Percentiles rank a stretch among this genome's conserved stretches.
phyloP scores from a whole-genome alignment of 2,888 invertebrate genomes.

The Piscicola geometra region DNA sequence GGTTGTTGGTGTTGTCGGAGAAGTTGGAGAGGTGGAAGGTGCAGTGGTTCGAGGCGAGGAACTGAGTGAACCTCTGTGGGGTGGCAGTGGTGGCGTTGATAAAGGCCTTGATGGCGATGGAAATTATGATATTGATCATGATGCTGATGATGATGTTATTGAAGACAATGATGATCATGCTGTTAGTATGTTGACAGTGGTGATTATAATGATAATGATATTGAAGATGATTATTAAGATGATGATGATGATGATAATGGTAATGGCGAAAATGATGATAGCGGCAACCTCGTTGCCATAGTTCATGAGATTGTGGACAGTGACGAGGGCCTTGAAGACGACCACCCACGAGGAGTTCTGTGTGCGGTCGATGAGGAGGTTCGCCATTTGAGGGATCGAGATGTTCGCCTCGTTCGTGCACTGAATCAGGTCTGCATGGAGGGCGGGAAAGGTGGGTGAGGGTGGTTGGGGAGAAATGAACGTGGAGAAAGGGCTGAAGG shows the following conservation, averaged over 20 bases:
- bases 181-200: no score
- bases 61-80: conserved; percentile 99
- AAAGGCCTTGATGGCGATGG: no score
- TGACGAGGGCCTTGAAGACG: conserved; percentile 94
- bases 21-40: conserved; percentile 96
- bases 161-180: no score
- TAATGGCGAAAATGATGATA: not conserved
- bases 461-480: no score
- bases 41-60: conserved; percentile 97
- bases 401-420: conserved; percentile 99
- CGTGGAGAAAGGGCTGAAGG: no score
- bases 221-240: no score
- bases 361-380: conserved; percentile 92
- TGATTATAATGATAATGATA: no score
- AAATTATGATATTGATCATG: no score
- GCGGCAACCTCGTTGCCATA: conserved; percentile 95
- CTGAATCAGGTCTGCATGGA: conserved; percentile 94
- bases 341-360: conserved; percentile 98
- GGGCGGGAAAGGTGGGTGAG: no score
- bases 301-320: conserved; percentile 97
- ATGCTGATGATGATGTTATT: no score
- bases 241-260: not conserved
- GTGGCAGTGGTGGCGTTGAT: no score
- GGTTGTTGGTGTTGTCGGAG: conserved; percentile 92
- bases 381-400: conserved; percentile 97